A percentile compares a stretch with the other conserved stretches of the same genome.
Evolutionary conservation across 2,888 invertebrate genomes (phyloP).

Genomic region (Nycteola revayana): DNA sequence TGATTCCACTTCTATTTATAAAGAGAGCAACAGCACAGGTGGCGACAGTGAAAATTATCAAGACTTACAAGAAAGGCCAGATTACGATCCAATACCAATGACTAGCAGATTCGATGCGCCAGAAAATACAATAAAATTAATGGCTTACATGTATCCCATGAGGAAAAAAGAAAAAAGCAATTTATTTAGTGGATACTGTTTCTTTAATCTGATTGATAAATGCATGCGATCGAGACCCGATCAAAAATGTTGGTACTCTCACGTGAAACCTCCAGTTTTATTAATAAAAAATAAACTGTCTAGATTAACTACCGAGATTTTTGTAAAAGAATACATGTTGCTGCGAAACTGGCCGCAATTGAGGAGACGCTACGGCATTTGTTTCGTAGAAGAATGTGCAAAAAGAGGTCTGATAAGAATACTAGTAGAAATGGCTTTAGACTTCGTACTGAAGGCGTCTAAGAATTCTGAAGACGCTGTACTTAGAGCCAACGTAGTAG

Average conservation of each 20-base stretch:
- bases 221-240: conserved; percentile 37
- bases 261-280: conserved; percentile 22
- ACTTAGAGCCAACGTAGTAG: conserved; percentile 38
- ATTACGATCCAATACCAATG: conserved; percentile 9
- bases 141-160: conserved; percentile 22
- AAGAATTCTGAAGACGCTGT: conserved; percentile 23
- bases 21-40: conserved; percentile 24
- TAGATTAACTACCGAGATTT: conserved; percentile 31
- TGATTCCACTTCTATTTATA: conserved; percentile 54
- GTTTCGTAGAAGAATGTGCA: conserved; percentile 47
- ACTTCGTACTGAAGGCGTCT: conserved; percentile 34
- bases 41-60: conserved; percentile 14
- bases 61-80: conserved; percentile 14
- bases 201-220: conserved; percentile 40
- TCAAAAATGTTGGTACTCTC: conserved; percentile 41
- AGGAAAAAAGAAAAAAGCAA: conserved; percentile 23
- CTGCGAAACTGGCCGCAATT: conserved; percentile 33
- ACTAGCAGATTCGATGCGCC: conserved; percentile 1
- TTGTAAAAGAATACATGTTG: conserved; percentile 53
- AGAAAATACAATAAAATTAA: conserved; percentile 11
- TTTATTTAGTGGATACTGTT: conserved; percentile 49
- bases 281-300: conserved; percentile 29
- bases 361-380: conserved; percentile 40
- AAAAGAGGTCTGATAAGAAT: conserved; percentile 45
- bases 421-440: conserved; percentile 54